Base-by-base conservation (phyloP, 2,888 invertebrate genomes). In the Metalampra italica region DNA sequence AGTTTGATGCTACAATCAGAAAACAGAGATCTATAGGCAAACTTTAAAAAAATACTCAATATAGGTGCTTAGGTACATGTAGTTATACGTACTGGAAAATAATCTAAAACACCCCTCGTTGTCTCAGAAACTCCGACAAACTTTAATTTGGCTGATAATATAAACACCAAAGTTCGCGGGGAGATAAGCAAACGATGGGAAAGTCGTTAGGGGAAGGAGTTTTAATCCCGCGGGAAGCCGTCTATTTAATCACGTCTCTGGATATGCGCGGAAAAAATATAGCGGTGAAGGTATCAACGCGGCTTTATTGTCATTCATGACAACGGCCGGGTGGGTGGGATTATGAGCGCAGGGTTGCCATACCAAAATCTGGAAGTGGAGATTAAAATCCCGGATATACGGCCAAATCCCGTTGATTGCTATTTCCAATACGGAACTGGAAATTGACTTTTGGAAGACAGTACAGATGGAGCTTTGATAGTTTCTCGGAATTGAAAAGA, bases 261-360 rank as follows among this genome's bases (percentile, higher is more conserved):
- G 86, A 82, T 85, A 86, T 82, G 75, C 73, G 68, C 67, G 79
- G 69, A 81, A 84, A 85, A 86, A 85, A 84, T 82, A 81, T 75
- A 70, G 66, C 66, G 69, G 75, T 69, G 71, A 36, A 80, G 75
- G 76, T 81, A 81, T 80, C 78, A 64, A 74, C 78, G 75, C 75
- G 71, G 75, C 79, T 80, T 76, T 85, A 87, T 87, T 88, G 87
- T 88, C 87, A 86, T 88, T 88, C 85, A 89, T 86, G 84, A 82
- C 82, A 54, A 60, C 58, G 52, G 56, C 43, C 42, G 52, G 55
- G 45, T 68, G 71, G 66, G 62, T 5, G 9, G 62, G 56, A 40
- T 37, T 53, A 50, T 48, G 53, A 13, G 7, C 37, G 37, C 22
- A 22, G 22, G 22, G 22, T 22, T 22, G 5, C 22, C 22, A 22